Evolutionary conservation across 2,888 invertebrate genomes (phyloP), one percentile per base, ranked within the genome.

Genomic region (Drosophila algonquin): DNA sequence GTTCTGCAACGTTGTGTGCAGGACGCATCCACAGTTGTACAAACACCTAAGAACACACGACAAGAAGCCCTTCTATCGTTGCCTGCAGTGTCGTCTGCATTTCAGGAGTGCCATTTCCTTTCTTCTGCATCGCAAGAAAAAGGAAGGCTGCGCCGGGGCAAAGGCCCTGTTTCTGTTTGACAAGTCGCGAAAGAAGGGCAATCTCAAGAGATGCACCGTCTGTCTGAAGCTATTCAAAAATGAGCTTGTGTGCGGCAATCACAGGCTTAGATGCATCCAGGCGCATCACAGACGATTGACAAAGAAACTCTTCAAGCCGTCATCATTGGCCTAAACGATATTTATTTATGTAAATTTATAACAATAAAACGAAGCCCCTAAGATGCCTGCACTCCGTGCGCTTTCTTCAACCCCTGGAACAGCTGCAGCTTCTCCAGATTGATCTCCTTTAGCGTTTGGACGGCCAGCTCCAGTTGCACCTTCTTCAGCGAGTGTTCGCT

Each of bases 401-500:
- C 96, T 78, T 94, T 93, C 88, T 93, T 93, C 67, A 96, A 90
- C n/a, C 95, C 95, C 21, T 94, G 92, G 70, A 94, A 94, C 0
- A 95, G 89, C 63, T 94, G 93, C 45, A 93, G 91, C 64, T 94
- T 93, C 76, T 95, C 94, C 47, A 94, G 93, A 76, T 94, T 93
- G n/a, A 94, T 84, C 88, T 96, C 96, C 80, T 94, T 94, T 79
- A 95, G 95, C 6, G 95, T 94, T 89, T 96, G 95, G n/a, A 96
- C 87, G 0, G 96, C 95, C 52, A 96, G 90, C 80, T 95, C 95
- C 50, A 97, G 93, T 67, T 95, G 94, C 5, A 94, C 94, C 90
- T 94, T 95, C 91, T 95, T 95, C 1, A 94, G 90, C 0, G 96
- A 94, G 83, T 94, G 94, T 35, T 93, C 92, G 14, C 93, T 90